phyloP scores from a whole-genome alignment of 1,140 invertebrate species.

The Listronotus oregonensis region DNA sequence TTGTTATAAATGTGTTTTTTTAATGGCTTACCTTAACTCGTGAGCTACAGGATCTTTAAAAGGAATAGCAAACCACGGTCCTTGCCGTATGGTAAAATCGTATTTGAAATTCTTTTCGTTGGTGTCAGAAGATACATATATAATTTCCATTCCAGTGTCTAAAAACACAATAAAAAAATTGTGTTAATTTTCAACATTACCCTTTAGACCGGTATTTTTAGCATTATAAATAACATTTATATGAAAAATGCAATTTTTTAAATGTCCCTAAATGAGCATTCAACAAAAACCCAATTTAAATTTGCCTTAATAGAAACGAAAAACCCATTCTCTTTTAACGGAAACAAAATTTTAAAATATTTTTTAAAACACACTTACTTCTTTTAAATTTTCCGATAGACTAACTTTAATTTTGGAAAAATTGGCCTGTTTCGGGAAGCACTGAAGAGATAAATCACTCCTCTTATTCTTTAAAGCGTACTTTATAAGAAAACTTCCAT shows the following conservation, averaged over 20 bases:
- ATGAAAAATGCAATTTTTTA: no score
- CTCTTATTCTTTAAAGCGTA: slow-evolving; percentile 30
- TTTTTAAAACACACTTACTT: slow-evolving; percentile 3
- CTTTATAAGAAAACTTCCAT: slow-evolving; percentile 19
- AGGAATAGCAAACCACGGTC: slow-evolving; percentile 37
- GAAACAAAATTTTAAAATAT: no score
- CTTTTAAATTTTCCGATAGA: slow-evolving; percentile 38
- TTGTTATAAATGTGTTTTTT: no score
- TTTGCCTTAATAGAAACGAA: no score
- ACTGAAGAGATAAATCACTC: slow-evolving; percentile 35
- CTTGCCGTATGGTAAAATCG: slow-evolving; percentile 31
- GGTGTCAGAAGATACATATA: slow-evolving; percentile 37
- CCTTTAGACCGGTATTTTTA: no score
- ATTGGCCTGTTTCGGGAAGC: slow-evolving; percentile 23
- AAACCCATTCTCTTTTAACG: no score
- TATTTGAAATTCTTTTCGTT: slow-evolving; percentile 23
- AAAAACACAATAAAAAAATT: background rate
- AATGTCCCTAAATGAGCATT: no score
- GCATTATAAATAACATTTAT: no score
- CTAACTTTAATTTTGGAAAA: slow-evolving; percentile 24
- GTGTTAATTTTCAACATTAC: background rate
- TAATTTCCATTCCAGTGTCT: slow-evolving; percentile 34
- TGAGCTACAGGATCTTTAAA: slow-evolving; percentile 20
- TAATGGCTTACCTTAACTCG: slow-evolving; percentile 14
- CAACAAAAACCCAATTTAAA: no score